Base-by-base conservation (phyloP, 2,113 vertebrate genomes). In the Rhizomys pruinosus region DNA sequence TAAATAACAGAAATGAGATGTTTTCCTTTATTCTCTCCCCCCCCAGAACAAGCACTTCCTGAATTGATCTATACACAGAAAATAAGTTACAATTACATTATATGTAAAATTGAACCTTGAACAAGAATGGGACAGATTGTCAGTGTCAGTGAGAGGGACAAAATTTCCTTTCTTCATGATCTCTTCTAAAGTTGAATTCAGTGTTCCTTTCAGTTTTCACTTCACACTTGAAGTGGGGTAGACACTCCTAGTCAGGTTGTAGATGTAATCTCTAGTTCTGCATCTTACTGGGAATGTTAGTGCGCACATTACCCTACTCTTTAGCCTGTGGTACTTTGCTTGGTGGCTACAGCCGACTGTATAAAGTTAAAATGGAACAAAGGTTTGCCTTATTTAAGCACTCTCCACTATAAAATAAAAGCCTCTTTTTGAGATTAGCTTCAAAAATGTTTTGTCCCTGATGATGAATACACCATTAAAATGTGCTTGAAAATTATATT, bases 341-440 rank as follows among this genome's bases (percentile, higher is more conserved):
- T 85, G 15, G 52, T 64, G 68, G 61, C 29, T 32, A 42, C 0
- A 47, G 44, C 19, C 81, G 32, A 91, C 0, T 4, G 20, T n/a
- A 13, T 20, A 37, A 92, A 76, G 32, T 87, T 93, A 77, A 95
- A 95, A 73, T 81, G 23, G 32, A 93, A 71, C 34, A 73, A 61
- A 3, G 25, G 42, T 79, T 84, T 63, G 80, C 32, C 34, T 89
- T 95, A n/a, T 73, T 69, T 85, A 96, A 95, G 78, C 23, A 81
- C 2, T 27, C 32, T 73, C 32, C 76, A 87, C 27, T 72, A 32
- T 64, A n/a, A 44, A 87, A 96, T 44, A 84, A 57, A 87, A 87
- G 10, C 23, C 23, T 93, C 29, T 77, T 80, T 44, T 55, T 32
- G 57, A 95, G 84, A 93, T 87, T 59, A 89, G 32, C n/a, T 81